Conservation (phyloP, 1,140 invertebrate species). For the Protaetia brevitarsis region DNA sequence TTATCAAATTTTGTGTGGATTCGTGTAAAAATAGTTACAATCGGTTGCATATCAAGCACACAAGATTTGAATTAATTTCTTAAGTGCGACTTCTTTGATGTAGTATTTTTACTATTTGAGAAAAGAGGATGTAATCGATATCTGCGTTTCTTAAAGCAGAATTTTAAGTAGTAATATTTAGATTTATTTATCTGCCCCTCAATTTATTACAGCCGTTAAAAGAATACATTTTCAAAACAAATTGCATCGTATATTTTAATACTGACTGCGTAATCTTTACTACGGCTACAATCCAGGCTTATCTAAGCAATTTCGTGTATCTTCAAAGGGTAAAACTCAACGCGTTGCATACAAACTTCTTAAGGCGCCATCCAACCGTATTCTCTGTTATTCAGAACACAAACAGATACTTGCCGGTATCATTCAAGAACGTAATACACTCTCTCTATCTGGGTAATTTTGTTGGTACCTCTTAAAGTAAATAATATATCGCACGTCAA, state of each 20-base stretch:
- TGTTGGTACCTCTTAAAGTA: neutral
- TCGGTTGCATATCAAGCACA: too few relatives aligned
- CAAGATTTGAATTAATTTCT: too few relatives aligned
- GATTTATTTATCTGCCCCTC: neutral
- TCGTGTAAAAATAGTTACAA: too few relatives aligned
- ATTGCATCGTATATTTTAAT: neutral
- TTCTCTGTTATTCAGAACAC: neutral
- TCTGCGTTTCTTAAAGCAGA: too few relatives aligned
- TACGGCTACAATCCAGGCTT: neutral
- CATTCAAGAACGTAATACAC: neutral
- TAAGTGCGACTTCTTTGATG: too few relatives aligned
- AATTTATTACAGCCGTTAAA: neutral
- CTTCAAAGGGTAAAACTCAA: conserved; percentile 4
- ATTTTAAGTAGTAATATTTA: neutral
- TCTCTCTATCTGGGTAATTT: neutral
- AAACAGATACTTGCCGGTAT: conserved; percentile 2
- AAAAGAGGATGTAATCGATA: too few relatives aligned
- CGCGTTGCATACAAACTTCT: neutral
- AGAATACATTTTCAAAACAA: neutral
- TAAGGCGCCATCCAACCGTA: neutral
- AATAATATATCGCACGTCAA: too few relatives aligned
- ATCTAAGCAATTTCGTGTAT: conserved; percentile 6
- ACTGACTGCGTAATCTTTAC: neutral
- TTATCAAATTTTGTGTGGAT: too few relatives aligned
- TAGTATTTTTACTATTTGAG: too few relatives aligned